Conservation (phyloP, 2,888 invertebrate genomes). For the Lycia hirtaria region DNA sequence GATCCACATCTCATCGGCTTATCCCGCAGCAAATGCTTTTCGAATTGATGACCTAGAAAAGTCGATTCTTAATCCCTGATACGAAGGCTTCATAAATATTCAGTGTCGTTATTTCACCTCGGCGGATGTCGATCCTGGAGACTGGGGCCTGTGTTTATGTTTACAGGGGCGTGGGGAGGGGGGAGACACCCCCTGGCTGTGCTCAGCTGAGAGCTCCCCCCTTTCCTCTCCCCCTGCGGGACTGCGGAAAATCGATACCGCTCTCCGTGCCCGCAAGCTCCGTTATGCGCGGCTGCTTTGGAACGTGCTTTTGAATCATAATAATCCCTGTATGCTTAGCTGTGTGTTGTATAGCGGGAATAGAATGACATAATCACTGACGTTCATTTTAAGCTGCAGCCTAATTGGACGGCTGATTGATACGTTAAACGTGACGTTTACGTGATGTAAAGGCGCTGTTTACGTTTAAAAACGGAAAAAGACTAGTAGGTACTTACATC, state of each 20-base stretch:
- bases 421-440: no score
- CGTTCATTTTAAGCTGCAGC: not conserved
- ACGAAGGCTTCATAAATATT: conserved; percentile 81
- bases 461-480: not conserved
- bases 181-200: conserved; percentile 46
- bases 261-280: conserved; percentile 67
- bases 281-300: conserved; percentile 52
- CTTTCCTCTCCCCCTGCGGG: conserved; percentile 45
- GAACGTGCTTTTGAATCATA: conserved; percentile 59
- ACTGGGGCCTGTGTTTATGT: conserved; percentile 78
- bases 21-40: conserved; percentile 35
- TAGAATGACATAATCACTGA: conserved; percentile 25
- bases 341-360: conserved; percentile 13
- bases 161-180: conserved; percentile 65
- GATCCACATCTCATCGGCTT: conserved; percentile 23
- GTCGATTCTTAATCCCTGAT: conserved; percentile 79
- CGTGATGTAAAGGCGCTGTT: not conserved
- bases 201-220: conserved; percentile 74
- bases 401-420: conserved; percentile 4
- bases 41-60: conserved; percentile 76
- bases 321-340: conserved; percentile 44
- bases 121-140: conserved; percentile 74
- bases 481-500: not conserved
- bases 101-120: conserved; percentile 82
- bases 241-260: conserved; percentile 81